Evolutionary conservation across 1,140 invertebrate genomes (phyloP), one percentile per base, ranked within the genome.

Genomic region (Microplitis mediator): DNA sequence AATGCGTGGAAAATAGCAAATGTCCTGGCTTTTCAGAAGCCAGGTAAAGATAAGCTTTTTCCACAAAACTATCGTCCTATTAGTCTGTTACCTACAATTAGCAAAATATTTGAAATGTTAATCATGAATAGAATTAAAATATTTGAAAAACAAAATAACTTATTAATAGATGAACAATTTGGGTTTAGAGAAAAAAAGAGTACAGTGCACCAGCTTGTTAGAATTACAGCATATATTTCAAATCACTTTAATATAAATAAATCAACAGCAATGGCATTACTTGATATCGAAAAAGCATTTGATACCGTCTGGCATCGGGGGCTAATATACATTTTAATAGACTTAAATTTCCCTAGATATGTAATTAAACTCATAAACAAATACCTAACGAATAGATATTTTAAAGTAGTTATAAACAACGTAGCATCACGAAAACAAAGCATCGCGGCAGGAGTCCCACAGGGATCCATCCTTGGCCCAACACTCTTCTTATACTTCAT

Each of bases 231-330:
- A 35, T 35, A 75, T n/a, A 81, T 86, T 23, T 52, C 63, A 3
- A 64, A 8, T 52, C 45, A 72, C 3, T 77, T 77, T 31, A 79
- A 76, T 16, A 74, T 58, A 5, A 73, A 73, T 13, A 75, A 74
- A 66, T 73, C 63, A 50, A 81, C 79, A 8, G 77, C 69, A 1
- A 56, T 77, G 45, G 63, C 75, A 6, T 71, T 79, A 31, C 68
- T 82, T 8, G 82, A 84, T 71, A 79, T 83, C 5, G 76, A 81
- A 73, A 79, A 80, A 62, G 78, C 79, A 0, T 84, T 83, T 45
- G 80, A 85, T 52, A 74, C 71, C 0, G 79, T 83, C 5, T 84
- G 80, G 79, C 78, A 80, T 23, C 64, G 77, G 35, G 81, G 81
- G 3, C 73, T 84, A 4, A 69, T 84, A 3, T 75, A 76, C 54